A percentile compares a stretch with the other conserved stretches of the same genome.
These are phyloP conservation scores for Oryzias curvinotus DNA, from an alignment of 2,113 vertebrate genomes.

Conservation along the genomic window DNA sequence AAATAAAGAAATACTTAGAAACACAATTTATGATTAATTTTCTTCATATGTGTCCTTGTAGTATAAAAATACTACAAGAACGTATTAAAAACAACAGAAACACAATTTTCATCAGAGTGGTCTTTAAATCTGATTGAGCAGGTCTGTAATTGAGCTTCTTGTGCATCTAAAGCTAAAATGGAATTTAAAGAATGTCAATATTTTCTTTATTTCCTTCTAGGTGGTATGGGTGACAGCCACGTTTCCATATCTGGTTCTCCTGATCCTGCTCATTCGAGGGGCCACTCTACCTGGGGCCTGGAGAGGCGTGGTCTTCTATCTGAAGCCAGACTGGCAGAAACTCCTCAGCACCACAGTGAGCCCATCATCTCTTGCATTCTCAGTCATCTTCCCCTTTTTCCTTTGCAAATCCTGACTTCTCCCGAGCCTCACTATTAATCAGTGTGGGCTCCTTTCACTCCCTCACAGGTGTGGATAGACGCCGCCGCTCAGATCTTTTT, in stretches of 20 bases:
- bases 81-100: too few relatives aligned
- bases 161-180: too few relatives aligned
- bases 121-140: too few relatives aligned
- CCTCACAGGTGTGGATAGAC: conserved; percentile 93
- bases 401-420: neutral
- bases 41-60: too few relatives aligned
- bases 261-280: conserved; percentile 87
- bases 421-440: too few relatives aligned
- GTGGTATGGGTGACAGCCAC: conserved; percentile 99
- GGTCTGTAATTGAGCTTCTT: too few relatives aligned
- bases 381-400: neutral
- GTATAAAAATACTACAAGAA: too few relatives aligned
- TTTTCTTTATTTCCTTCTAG: conserved; percentile 60
- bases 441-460: neutral
- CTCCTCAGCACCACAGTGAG: conserved; percentile 89
- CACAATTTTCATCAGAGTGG: too few relatives aligned
- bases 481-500: conserved; percentile 99
- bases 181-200: too few relatives aligned
- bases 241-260: conserved; percentile 91
- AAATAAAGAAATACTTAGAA: too few relatives aligned
- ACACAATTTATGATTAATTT: too few relatives aligned
- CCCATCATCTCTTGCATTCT: neutral
- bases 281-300: conserved; percentile 95
- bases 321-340: conserved; percentile 93
- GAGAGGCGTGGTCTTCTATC: conserved; percentile 93